Conservation (phyloP, 2,888 invertebrate genomes). For the Erebia epiphron region DNA sequence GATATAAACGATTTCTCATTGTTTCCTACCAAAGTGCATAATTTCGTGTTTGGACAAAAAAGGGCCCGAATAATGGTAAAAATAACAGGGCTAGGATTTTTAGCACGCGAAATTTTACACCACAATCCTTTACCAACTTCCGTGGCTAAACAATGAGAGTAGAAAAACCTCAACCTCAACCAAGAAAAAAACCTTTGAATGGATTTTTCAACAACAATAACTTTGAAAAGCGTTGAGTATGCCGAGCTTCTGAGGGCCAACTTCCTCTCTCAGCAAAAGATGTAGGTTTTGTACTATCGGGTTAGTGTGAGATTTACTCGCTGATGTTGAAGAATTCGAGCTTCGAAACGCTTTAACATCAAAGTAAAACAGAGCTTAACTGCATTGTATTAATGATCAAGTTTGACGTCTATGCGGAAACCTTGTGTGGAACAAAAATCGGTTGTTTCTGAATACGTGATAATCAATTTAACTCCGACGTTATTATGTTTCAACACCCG, state of each 20-base stretch:
- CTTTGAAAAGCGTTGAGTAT: conserved; percentile 30
- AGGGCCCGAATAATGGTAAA: neutral
- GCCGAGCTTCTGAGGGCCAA: conserved; percentile 25
- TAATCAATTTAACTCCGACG: no score
- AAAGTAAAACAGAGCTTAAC: conserved; percentile 11
- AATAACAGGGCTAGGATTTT: conserved; percentile 13
- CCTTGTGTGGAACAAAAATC: no score
- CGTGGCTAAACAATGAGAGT: conserved; percentile 34
- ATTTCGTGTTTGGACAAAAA: conserved; percentile 18
- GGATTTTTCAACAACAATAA: conserved; percentile 32
- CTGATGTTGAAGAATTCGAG: no score
- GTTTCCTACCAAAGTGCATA: conserved; percentile 14
- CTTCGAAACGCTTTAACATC: no score
- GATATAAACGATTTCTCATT: conserved; percentile 13
- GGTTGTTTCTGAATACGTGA: no score
- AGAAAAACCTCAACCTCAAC: no score
- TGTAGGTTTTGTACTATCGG: conserved; percentile 1
- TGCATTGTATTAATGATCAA: neutral
- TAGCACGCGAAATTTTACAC: conserved; percentile 22
- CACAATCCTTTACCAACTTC: conserved; percentile 36
- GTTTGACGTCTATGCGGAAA: no score
- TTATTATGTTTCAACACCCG: no score
- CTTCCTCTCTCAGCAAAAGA: conserved; percentile 32
- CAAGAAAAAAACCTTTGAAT: no score
- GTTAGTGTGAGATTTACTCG: no score